These are phyloP conservation scores for Cacoxenus indagator DNA, from an alignment of 2,888 invertebrate species.

Conservation along the genomic window DNA sequence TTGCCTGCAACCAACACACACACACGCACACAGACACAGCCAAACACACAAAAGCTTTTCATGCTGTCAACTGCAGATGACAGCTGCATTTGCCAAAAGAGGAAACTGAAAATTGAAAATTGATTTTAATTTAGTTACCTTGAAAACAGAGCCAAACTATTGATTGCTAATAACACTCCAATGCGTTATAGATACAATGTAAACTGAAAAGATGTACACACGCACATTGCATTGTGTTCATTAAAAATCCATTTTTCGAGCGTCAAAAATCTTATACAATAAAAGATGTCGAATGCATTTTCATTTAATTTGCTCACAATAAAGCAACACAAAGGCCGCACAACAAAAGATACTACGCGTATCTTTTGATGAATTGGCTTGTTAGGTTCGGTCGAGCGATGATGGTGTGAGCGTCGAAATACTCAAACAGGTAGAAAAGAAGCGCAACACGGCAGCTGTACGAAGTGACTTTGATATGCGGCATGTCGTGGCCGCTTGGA, in stretches of 20 bases:
- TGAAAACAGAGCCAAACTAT: not conserved
- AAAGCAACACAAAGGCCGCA: constrained; percentile 10
- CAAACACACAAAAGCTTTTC: too few relatives aligned
- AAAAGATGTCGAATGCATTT: constrained; percentile 18
- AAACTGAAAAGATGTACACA: not conserved
- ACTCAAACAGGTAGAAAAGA: constrained; percentile 14
- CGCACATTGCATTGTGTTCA: constrained; percentile 4
- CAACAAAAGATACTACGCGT: not conserved
- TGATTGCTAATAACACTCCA: not conserved
- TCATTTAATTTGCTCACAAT: constrained; percentile 18
- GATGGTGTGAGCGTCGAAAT: not conserved
- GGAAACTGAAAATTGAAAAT: not conserved
- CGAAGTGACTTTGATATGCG: not conserved
- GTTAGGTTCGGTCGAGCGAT: not conserved
- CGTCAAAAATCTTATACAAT: constrained; percentile 20
- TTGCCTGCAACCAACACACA: not conserved
- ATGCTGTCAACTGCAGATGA: not conserved
- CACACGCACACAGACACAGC: not conserved
- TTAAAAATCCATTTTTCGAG: constrained; percentile 24
- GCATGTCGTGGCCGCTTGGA: not conserved
- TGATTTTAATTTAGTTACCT: not conserved
- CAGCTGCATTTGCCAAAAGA: not conserved
- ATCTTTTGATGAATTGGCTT: constrained; percentile 5
- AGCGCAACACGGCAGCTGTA: constrained; percentile 3
- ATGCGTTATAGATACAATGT: not conserved